These are phyloP conservation scores for Dufourea novaeangliae DNA, from an alignment of 1,140 invertebrate species.

Conservation along the genomic window DNA sequence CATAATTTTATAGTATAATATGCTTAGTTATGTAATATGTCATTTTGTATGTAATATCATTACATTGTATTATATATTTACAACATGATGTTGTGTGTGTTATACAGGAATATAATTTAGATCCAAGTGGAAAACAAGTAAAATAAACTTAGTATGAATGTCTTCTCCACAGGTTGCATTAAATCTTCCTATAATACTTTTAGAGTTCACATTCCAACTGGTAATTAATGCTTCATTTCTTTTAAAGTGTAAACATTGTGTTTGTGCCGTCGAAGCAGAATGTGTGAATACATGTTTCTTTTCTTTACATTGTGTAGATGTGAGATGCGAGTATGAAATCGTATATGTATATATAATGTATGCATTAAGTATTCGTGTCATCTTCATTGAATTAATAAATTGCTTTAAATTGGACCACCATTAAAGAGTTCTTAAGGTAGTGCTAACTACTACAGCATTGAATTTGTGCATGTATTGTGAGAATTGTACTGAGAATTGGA, in stretches of 20 bases:
- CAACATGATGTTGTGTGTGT: slow-evolving; percentile 14
- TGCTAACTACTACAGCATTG: background rate
- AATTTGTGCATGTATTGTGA: background rate
- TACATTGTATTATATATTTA: background rate
- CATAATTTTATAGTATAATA: background rate
- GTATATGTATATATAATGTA: background rate
- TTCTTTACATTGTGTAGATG: background rate
- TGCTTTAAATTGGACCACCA: slow-evolving; percentile 52
- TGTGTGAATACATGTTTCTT: background rate
- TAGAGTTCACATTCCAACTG: slow-evolving; percentile 15
- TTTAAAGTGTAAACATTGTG: slow-evolving; percentile 6
- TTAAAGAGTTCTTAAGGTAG: slow-evolving; percentile 13
- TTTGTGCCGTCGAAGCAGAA: background rate
- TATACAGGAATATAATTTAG: slow-evolving; percentile 32
- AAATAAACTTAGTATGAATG: slow-evolving; percentile 12
- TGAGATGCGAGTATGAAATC: slow-evolving; percentile 3
- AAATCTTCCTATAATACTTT: slow-evolving; percentile 57
- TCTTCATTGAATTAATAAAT: slow-evolving; percentile 52
- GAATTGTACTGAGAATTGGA: slow-evolving; percentile 9
- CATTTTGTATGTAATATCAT: background rate
- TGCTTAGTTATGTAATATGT: background rate
- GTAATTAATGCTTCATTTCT: slow-evolving; percentile 48
- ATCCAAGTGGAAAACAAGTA: slow-evolving; percentile 10
- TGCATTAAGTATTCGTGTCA: background rate
- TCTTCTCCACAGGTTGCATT: slow-evolving; percentile 38